Evolutionary conservation across 2,113 vertebrate species (phyloP).

Genomic region (Rhynchopsitta pachyrhyncha): DNA sequence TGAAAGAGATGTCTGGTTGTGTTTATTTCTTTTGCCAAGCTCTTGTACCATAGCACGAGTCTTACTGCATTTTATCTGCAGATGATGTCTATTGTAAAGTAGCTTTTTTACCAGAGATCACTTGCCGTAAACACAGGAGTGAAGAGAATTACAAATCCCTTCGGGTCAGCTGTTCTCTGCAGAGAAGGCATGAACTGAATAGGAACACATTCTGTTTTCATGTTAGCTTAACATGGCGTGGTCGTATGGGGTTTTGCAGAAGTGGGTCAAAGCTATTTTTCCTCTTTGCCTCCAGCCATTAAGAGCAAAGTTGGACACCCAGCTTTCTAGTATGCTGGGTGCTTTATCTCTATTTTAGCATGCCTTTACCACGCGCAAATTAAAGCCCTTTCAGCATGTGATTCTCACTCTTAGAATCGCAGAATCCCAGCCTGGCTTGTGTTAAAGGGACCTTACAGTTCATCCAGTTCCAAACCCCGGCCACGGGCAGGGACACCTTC

Average conservation of each 20-base stretch:
- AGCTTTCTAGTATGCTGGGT: not conserved
- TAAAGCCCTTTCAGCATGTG: not conserved
- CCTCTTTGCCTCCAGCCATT: conserved; percentile 25
- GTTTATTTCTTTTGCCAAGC: not conserved
- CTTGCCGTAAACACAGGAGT: not conserved
- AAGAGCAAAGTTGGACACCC: conserved; percentile 11
- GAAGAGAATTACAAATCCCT: not conserved
- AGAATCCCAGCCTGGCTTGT: not conserved
- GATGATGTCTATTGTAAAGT: not conserved
- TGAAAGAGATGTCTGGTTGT: not conserved
- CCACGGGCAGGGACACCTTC: fast-evolving
- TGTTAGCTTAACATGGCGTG: not conserved
- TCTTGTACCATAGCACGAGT: not conserved
- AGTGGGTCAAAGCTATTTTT: conserved; percentile 71
- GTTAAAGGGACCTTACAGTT: not conserved
- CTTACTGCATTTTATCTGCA: not conserved
- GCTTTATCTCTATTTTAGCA: not conserved
- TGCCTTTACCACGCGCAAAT: not conserved
- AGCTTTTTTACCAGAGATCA: not conserved
- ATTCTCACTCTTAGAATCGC: not conserved
- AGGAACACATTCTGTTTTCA: not conserved
- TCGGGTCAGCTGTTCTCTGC: not conserved
- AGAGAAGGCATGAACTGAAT: not conserved
- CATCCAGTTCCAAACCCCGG: not conserved
- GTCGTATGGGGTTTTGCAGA: conserved; percentile 27